phyloP scores from a whole-genome alignment of 2,888 invertebrate species.

The Noctuana brunneofusca region DNA sequence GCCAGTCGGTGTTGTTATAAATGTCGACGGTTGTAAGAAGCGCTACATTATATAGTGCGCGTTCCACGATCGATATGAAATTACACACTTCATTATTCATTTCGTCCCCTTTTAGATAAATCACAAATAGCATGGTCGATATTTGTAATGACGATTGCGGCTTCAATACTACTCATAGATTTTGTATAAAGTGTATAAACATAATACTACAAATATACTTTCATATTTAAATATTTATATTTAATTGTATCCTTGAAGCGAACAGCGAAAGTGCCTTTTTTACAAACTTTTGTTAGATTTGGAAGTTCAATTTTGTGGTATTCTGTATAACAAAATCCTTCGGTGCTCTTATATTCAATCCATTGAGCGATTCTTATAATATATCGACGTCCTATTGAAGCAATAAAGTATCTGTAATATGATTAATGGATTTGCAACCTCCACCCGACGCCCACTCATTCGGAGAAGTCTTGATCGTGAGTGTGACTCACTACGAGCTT shows the following conservation, averaged over 20 bases:
- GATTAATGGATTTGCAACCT: conserved; percentile 69
- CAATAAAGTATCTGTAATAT: conserved; percentile 71
- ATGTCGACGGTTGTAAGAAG: conserved; percentile 58
- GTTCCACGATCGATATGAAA: conserved; percentile 61
- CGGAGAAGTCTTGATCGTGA: conserved; percentile 51
- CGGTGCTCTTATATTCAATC: conserved; percentile 39
- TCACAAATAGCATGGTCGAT: conserved; percentile 1
- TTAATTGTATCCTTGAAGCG: not conserved
- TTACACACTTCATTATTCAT: conserved; percentile 42
- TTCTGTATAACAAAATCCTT: not conserved
- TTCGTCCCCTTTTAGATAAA: conserved; percentile 15
- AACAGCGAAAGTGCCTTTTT: not conserved
- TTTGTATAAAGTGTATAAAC: too few relatives aligned
- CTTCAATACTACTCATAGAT: too few relatives aligned
- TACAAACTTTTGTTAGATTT: not conserved
- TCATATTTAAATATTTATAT: too few relatives aligned
- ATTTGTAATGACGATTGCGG: not conserved
- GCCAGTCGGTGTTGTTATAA: conserved; percentile 57
- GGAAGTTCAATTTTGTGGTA: not conserved
- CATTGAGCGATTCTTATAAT: conserved; percentile 45
- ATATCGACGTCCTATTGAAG: conserved; percentile 66
- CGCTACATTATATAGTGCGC: conserved; percentile 66
- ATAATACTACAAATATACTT: not conserved
- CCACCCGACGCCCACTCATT: conserved; percentile 61
- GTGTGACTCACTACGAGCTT: conserved; percentile 51